Conservation (phyloP, 2,113 vertebrate species). For the Malaclemys terrapin region DNA sequence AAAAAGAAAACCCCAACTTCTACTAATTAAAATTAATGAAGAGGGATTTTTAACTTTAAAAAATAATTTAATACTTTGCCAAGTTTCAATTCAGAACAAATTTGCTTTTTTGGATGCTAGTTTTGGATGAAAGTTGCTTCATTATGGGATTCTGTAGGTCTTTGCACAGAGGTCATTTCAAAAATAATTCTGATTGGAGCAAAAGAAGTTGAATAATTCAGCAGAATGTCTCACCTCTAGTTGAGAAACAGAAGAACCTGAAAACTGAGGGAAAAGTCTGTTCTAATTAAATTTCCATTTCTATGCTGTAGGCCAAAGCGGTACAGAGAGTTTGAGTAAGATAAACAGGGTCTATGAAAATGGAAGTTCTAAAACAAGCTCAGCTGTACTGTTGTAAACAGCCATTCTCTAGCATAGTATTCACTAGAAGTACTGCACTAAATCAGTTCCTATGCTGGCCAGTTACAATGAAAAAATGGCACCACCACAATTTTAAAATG, state of each 20-base stretch:
- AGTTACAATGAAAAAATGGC: conserved; percentile 17
- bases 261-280: neutral
- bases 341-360: neutral
- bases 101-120: neutral
- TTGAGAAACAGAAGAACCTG: neutral
- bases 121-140: neutral
- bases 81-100: neutral
- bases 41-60: neutral
- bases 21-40: neutral
- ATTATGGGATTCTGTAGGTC: neutral
- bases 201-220: neutral
- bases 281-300: neutral
- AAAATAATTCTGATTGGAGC: neutral
- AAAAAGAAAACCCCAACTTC: neutral
- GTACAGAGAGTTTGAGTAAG: neutral
- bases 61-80: neutral
- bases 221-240: neutral
- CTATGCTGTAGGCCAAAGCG: neutral
- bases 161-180: neutral
- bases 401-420: neutral
- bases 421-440: neutral
- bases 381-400: neutral
- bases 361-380: rapidly evolving
- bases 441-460: neutral
- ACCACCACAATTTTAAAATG: conserved; percentile 31